Conservation (phyloP, 2,113 vertebrate genomes). For the Gavialis gangeticus region DNA sequence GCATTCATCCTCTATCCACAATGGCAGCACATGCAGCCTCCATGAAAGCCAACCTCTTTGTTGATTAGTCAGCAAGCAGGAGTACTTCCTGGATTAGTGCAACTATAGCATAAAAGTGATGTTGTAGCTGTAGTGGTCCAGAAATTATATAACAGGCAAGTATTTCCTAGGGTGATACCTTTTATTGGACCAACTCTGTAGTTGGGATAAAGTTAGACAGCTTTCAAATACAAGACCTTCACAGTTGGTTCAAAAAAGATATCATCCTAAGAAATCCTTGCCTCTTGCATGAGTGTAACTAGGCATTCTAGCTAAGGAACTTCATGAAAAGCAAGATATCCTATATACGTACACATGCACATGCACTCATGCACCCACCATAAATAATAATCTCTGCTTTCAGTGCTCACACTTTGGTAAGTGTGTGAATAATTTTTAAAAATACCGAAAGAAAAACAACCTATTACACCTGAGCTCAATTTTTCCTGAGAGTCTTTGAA, state of each 20-base stretch:
- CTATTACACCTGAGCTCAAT: neutral
- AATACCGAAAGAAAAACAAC: neutral
- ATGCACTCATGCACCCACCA: too few species aligned
- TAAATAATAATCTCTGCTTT: too few species aligned
- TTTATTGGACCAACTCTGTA: too few species aligned
- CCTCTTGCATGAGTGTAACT: neutral
- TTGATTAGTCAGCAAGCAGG: slow-evolving; percentile 34
- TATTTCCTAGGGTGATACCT: too few species aligned
- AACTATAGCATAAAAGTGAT: too few species aligned
- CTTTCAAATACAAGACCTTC: too few species aligned
- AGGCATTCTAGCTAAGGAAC: neutral
- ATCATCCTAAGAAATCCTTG: too few species aligned
- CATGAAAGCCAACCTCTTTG: slow-evolving; percentile 36
- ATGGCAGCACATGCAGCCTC: slow-evolving; percentile 26
- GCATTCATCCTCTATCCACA: slow-evolving; percentile 46
- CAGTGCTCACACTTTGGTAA: neutral
- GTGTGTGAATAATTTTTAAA: fast-evolving
- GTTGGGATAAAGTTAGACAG: too few species aligned
- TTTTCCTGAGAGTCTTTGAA: neutral
- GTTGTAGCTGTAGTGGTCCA: too few species aligned
- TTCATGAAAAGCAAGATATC: neutral
- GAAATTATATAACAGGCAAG: too few species aligned
- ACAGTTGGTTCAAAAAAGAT: too few species aligned
- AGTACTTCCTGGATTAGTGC: neutral
- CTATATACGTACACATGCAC: neutral